These are phyloP conservation scores for Villa cingulata DNA, from an alignment of 2,888 invertebrate species.

Conservation along the genomic window DNA sequence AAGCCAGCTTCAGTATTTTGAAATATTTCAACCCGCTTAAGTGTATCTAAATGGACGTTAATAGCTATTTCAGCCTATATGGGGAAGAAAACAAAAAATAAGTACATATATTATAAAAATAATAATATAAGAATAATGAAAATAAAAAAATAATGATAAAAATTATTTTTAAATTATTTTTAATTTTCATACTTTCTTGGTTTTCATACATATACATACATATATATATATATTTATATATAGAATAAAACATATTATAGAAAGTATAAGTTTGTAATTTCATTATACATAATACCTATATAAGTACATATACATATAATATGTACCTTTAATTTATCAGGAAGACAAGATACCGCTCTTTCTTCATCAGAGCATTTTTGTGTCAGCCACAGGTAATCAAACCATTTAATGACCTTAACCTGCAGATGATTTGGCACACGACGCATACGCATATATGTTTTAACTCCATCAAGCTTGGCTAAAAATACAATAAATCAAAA, in stretches of 20 bases:
- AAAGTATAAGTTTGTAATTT: too few species aligned
- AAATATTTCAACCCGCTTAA: conserved; percentile 96
- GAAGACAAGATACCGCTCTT: conserved; percentile 85
- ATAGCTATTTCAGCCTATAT: conserved; percentile 86
- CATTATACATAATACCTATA: too few species aligned
- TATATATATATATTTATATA: too few species aligned
- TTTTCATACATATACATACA: too few species aligned
- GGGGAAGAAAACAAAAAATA: background rate
- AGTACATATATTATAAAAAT: background rate
- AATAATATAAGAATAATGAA: too few species aligned
- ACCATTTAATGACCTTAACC: conserved; percentile 98
- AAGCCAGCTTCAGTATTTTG: conserved; percentile 99
- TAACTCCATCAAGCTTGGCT: conserved; percentile 97
- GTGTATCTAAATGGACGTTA: conserved; percentile 95
- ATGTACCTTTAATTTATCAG: conserved; percentile 77
- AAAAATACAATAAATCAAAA: conserved; percentile 35
- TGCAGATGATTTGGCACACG: conserved; percentile 90
- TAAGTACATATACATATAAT: background rate
- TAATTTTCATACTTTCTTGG: too few species aligned
- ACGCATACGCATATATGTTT: conserved; percentile 96
- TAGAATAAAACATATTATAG: too few species aligned
- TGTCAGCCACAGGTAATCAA: conserved; percentile 97
- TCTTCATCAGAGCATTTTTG: conserved; percentile 98
- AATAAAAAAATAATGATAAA: too few species aligned
- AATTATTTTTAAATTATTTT: too few species aligned